Conservation (phyloP, 2,888 invertebrate genomes). For the Agrotis clavis region DNA sequence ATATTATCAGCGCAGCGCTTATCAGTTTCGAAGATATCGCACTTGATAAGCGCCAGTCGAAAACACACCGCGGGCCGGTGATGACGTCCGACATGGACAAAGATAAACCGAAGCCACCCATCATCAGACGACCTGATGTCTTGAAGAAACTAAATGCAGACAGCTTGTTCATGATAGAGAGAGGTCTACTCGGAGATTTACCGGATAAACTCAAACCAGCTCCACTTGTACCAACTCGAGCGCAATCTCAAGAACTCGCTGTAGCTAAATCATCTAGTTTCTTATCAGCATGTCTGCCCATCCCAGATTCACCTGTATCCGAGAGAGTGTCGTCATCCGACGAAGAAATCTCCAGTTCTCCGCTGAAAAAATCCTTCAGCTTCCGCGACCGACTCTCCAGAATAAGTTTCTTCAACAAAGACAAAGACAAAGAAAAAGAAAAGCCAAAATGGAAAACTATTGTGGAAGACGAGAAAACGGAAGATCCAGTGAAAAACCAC, state of each 20-base stretch:
- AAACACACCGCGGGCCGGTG: conserved; percentile 76
- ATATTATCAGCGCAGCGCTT: conserved; percentile 80
- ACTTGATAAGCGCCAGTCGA: conserved; percentile 80
- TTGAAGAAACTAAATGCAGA: conserved; percentile 85
- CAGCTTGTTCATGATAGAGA: conserved; percentile 83
- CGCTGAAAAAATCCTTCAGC: conserved; percentile 86
- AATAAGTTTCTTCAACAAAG: conserved; percentile 82
- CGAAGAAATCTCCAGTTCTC: conserved; percentile 74
- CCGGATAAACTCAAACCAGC: conserved; percentile 84
- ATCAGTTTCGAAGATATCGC: conserved; percentile 80
- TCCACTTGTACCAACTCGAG: conserved; percentile 76
- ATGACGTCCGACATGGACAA: conserved; percentile 86
- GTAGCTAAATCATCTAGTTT: conserved; percentile 87
- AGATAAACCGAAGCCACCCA: conserved; percentile 77
- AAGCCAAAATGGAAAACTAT: conserved; percentile 79
- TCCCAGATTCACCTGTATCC: conserved; percentile 78
- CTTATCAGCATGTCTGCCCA: conserved; percentile 82
- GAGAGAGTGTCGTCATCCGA: conserved; percentile 74
- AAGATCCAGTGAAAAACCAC: conserved; percentile 42
- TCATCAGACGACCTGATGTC: conserved; percentile 80
- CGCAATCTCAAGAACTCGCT: conserved; percentile 80
- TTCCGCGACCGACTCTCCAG: conserved; percentile 85
- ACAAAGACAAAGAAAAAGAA: conserved; percentile 80
- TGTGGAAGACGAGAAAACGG: conserved; percentile 73
- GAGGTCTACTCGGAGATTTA: conserved; percentile 85